These are phyloP conservation scores for Pelusios castaneus DNA, from an alignment of 2,113 vertebrate species.

Conservation along the genomic window DNA sequence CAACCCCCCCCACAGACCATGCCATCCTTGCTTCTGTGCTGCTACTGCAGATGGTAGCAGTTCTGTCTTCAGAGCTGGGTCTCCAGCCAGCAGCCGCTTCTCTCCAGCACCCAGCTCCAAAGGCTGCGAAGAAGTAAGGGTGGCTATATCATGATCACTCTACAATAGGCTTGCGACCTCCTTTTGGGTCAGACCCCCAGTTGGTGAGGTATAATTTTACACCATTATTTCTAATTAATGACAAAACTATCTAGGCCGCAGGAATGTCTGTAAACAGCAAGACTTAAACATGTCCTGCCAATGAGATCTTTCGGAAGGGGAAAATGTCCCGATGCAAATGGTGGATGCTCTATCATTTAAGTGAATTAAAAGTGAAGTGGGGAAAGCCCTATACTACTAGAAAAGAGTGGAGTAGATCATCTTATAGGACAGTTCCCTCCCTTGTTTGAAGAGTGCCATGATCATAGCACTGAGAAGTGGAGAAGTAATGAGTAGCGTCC, in stretches of 20 bases:
- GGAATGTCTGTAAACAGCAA: neutral
- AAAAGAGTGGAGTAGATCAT: neutral
- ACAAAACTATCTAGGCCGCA: neutral
- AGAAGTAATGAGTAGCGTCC: neutral
- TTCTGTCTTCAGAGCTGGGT: neutral
- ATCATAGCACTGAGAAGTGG: neutral
- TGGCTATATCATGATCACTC: neutral
- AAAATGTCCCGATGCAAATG: neutral
- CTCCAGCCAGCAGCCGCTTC: neutral
- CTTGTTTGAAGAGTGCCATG: neutral
- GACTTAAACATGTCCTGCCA: neutral
- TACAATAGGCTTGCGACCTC: neutral
- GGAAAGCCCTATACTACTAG: neutral
- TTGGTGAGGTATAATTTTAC: neutral
- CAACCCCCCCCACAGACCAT: neutral
- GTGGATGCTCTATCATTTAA: neutral
- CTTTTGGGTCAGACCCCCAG: neutral
- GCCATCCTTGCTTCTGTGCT: neutral
- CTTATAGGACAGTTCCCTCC: neutral
- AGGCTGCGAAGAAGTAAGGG: neutral
- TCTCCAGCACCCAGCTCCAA: neutral
- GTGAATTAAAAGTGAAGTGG: neutral
- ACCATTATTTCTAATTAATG: fast-evolving
- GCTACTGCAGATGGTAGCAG: neutral
- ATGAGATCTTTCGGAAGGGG: neutral